Base-by-base conservation (phyloP, 1,140 invertebrate genomes). In the Polypedilum vanderplanki region DNA sequence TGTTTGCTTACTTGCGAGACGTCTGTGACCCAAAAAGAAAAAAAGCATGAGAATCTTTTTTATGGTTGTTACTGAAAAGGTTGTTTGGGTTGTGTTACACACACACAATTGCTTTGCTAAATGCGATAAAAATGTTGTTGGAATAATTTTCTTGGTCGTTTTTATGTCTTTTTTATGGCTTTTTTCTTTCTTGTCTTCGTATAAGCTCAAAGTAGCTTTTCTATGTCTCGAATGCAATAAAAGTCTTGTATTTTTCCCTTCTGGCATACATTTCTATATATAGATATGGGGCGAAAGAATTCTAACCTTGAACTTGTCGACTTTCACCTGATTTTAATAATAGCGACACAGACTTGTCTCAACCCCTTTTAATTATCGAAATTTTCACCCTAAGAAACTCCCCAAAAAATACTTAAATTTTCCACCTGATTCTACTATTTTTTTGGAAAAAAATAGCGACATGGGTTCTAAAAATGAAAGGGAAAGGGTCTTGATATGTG, bases 101-200 rank as follows among this genome's bases (percentile, higher is more conserved):
- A 57, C 24, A 57, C n/a, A 57, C 46, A 57, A n/a, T 33, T 33
- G 24, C 24, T 33, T 33, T 33, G 24, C 24, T 57, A 57, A 57
- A 57, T 57, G 12, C 12, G 46, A 57, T 57, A 57, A 57, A 57
- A 57, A 57, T 57, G 46, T 57, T 46, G 41, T 46, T 10, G n/a
- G 40, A 41, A 41, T 41, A 41, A 41, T 41, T 41, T 46, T 57
- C 46, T 57, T 57, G 46, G 46, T 57, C 46, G 46, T 57, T 57
- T 57, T 57, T 57, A 57, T 57, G 46, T 57, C 46, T 57, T 57
- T 57, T 57, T 57, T 57, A 57, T 57, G 46, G 46, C 46, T 12
- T 57, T 57, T 46, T n/a, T 57, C n/a, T n/a, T 12, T 57, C 46
- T 12, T 46, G 10, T 12, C n/a, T 12, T 46, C 41, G 12, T 57